Base-by-base conservation (phyloP, 1,140 invertebrate genomes). In the Magallana ariakensis region DNA sequence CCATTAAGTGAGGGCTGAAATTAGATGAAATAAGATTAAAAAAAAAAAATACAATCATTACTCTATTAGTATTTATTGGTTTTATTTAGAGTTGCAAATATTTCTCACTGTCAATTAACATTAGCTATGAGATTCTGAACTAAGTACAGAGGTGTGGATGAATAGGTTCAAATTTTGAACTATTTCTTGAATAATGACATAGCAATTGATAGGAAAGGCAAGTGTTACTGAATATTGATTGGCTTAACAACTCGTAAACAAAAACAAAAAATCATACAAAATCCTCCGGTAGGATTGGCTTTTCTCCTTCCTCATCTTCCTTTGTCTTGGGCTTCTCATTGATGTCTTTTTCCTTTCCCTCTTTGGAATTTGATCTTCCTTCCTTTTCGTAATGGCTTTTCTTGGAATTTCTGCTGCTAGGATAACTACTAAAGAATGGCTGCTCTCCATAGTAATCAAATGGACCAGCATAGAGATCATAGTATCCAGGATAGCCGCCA, bases 1-100 rank as follows among this genome's bases (percentile, higher is more conserved):
- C 93, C 92, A 92, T 93, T 94, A 54, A 94, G 89, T 58, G 93
- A 94, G 84, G 93, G 94, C 94, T 94, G 83, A 19, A 92, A 90
- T 46, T 15, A 82, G 3, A 82, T 26, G 16, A 82, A 82, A 11
- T 15, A 56, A 82, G 1, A 82, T 46, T 46, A 4, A 46, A 46
- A 46, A 46, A 46, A 46, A 46, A 5, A 46, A 46, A 46, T 46
- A 46, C 33, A 46, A 46, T 46, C 33, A 46, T 5, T 46, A 46
- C 33, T 4, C 2, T 46, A 46, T 46, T 4, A 46, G 2, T 46
- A 46, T 46, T 46, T 4, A 46, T 46, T 46, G 33, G 33, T 46
- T 46, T 46, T 46, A 46, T 46, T 46, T 46, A 46, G 33, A 46
- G 5, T 2, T 46, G 33, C 33, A 46, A 46, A 46, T 46, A 46